Percentiles rank a stretch among this genome's conserved stretches.
Evolutionary conservation across 1,140 invertebrate species (phyloP).

Genomic region (Rhysida immarginata): DNA sequence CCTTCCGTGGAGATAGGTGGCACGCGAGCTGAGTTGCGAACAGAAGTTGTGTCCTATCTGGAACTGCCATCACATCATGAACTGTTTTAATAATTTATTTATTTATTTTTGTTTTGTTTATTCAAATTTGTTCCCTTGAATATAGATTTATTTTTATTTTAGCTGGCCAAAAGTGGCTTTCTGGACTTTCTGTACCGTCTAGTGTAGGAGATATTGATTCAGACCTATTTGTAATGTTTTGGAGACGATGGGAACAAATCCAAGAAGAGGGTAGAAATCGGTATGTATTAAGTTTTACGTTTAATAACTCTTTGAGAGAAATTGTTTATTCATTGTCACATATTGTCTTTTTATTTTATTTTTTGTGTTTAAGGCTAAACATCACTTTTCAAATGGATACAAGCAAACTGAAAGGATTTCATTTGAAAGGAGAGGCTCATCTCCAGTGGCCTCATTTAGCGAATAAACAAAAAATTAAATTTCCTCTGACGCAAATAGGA

Average conservation of each 20-base stretch:
- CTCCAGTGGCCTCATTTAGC: constrained; percentile 53
- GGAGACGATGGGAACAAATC: constrained; percentile 16
- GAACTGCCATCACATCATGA: too few species aligned
- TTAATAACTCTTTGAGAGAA: neutral
- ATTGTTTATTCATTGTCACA: neutral
- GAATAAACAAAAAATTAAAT: constrained; percentile 38
- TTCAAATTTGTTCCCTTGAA: neutral
- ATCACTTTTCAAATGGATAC: constrained; percentile 59
- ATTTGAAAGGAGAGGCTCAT: constrained; percentile 50
- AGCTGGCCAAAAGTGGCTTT: constrained; percentile 51
- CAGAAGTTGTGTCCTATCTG: too few species aligned
- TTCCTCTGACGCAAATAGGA: constrained; percentile 67
- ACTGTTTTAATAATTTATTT: too few species aligned
- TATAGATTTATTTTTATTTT: constrained; percentile 19
- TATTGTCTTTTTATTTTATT: neutral
- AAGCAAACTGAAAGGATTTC: constrained; percentile 51
- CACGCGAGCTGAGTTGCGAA: too few species aligned
- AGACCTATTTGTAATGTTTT: constrained; percentile 36
- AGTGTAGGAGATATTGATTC: constrained; percentile 44
- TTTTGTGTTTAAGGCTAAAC: constrained; percentile 36
- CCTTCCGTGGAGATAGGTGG: too few species aligned
- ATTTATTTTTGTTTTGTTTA: constrained; percentile 9
- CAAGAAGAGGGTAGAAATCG: constrained; percentile 13
- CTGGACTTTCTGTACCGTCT: constrained; percentile 46
- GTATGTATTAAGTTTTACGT: neutral